A percentile compares a stretch with the other conserved stretches of the same genome.
phyloP scores from a whole-genome alignment of 2,888 invertebrate genomes.

The Xylocampa areola region DNA sequence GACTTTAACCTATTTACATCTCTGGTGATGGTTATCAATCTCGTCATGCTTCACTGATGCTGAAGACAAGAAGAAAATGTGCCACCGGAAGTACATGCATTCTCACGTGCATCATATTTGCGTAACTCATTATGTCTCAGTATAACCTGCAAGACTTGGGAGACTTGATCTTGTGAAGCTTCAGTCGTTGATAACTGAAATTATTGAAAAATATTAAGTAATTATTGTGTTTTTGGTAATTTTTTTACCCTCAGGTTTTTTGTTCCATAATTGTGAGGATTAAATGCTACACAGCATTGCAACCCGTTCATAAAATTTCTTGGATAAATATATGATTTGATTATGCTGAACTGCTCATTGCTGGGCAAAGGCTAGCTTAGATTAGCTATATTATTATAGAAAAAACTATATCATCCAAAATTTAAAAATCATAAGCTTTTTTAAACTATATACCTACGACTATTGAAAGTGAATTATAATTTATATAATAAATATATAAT shows the following conservation, averaged over 20 bases:
- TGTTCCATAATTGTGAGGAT: conserved; percentile 11
- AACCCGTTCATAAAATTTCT: too few relatives aligned
- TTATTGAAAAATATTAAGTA: conserved; percentile 9
- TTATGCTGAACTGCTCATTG: too few relatives aligned
- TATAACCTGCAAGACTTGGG: conserved; percentile 37
- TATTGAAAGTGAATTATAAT: too few relatives aligned
- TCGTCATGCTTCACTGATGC: conserved; percentile 20
- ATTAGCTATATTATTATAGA: too few relatives aligned
- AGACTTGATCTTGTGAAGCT: conserved; percentile 29
- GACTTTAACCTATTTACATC: conserved; percentile 11
- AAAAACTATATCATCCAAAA: not conserved
- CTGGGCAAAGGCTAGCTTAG: too few relatives aligned
- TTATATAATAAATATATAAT: too few relatives aligned
- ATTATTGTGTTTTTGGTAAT: too few relatives aligned
- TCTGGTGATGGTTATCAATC: conserved; percentile 30
- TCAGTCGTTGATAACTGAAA: conserved; percentile 37
- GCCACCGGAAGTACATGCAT: conserved; percentile 68
- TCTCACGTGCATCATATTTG: conserved; percentile 70
- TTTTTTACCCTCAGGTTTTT: too few relatives aligned
- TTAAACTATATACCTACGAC: too few relatives aligned
- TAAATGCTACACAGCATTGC: not conserved
- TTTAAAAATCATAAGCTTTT: not conserved
- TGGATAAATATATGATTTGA: too few relatives aligned
- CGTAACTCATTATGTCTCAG: conserved; percentile 49
- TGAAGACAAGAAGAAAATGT: conserved; percentile 31